Conservation (phyloP, 2,888 invertebrate species). For the Dioctria linearis region DNA sequence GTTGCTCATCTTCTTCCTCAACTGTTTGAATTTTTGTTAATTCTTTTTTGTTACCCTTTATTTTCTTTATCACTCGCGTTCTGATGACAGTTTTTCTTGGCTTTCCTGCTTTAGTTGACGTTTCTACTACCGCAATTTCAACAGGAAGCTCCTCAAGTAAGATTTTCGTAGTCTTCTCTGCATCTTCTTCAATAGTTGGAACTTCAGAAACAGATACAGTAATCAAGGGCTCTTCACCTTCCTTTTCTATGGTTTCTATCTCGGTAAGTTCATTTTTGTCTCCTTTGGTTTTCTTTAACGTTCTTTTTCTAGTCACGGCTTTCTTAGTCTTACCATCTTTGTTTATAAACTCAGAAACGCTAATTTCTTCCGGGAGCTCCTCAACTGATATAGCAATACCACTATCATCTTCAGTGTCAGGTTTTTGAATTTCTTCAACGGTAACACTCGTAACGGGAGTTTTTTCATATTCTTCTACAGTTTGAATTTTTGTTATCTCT, state of each 20-base stretch:
- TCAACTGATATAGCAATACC: conserved; percentile 62
- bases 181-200: conserved; percentile 52
- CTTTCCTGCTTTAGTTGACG: conserved; percentile 66
- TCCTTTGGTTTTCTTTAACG: conserved; percentile 69
- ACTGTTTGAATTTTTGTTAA: conserved; percentile 64
- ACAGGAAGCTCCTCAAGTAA: conserved; percentile 54
- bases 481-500: conserved; percentile 70
- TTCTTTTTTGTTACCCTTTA: conserved; percentile 65
- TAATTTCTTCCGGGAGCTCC: conserved; percentile 65
- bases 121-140: conserved; percentile 63
- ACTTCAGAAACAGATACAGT: conserved; percentile 65
- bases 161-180: conserved; percentile 59
- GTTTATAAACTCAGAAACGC: conserved; percentile 64
- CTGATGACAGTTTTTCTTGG: conserved; percentile 66
- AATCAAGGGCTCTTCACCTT: conserved; percentile 63
- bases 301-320: conserved; percentile 68
- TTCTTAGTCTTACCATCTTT: conserved; percentile 65
- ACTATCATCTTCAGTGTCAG: conserved; percentile 63
- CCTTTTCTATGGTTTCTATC: conserved; percentile 61
- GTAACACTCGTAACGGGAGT: conserved; percentile 68
- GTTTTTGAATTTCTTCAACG: conserved; percentile 64
- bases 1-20: conserved; percentile 64
- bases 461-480: conserved; percentile 70
- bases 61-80: conserved; percentile 65
- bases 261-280: conserved; percentile 65